phyloP scores from a whole-genome alignment of 2,113 vertebrate genomes.

The Nothoprocta pentlandii region DNA sequence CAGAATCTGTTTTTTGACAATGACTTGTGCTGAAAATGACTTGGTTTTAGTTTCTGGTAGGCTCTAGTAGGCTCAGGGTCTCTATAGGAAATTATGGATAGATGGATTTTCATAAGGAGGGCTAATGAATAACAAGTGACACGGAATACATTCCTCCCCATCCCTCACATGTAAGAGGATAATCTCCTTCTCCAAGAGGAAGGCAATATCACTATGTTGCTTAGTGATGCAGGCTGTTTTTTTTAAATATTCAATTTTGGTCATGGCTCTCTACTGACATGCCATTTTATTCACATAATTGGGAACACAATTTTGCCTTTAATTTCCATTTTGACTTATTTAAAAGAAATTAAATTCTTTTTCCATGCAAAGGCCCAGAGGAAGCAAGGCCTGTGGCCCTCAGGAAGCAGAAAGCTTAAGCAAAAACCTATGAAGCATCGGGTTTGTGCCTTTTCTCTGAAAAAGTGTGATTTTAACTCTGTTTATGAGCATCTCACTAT shows the following conservation, averaged over 20 bases:
- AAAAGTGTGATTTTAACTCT: neutral
- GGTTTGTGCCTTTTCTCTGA: neutral
- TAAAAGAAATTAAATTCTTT: constrained; percentile 1
- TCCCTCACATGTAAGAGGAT: neutral
- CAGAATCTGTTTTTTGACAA: neutral
- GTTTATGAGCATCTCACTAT: neutral
- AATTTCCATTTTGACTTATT: constrained; percentile 13
- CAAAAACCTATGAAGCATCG: neutral
- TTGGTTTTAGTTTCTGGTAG: neutral
- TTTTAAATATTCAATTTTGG: neutral
- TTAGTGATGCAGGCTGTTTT: neutral
- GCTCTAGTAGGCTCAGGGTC: neutral
- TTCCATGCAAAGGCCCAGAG: neutral
- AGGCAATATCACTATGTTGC: neutral
- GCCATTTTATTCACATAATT: neutral
- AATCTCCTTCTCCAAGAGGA: neutral
- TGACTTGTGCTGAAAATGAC: neutral
- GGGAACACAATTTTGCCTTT: neutral
- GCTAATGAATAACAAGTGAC: neutral
- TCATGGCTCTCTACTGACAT: neutral
- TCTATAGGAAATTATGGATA: neutral
- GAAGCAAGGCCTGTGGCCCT: neutral
- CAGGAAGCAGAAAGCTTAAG: neutral
- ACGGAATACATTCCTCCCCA: neutral
- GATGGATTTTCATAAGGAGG: neutral